Base-by-base conservation (phyloP, 2,113 vertebrate species). In the Cyprinodon tularosa region DNA sequence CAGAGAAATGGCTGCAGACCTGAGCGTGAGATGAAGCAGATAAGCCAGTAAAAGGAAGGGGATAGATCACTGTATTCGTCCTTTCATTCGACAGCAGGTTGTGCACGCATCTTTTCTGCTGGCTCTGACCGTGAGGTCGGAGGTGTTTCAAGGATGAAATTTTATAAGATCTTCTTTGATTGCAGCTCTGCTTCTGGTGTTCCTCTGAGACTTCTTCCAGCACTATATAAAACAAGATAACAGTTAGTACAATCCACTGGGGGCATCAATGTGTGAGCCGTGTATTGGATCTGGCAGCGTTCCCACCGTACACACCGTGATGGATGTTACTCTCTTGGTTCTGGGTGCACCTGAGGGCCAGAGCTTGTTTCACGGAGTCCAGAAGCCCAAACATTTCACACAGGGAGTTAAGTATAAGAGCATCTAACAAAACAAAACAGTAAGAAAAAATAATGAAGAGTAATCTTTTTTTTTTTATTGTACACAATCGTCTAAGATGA, bases 311-410 rank as follows among this genome's bases (percentile, higher is more conserved):
- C 83, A 76, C 66, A 20, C 50, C n/a, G 71, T 71, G 72, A 37
- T 72, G 69, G 62, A 76, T 42, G 72, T 45, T 83, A 60, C 73
- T 82, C 40, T 86, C 82, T 64, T 90, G 79, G 29, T 61, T 80
- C 6, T 66, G 81, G 72, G 77, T 80, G 48, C 66, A 72, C 63
- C 80, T 88, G 82, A 85, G 80, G 45, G 86, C 81, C 81, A 91
- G 59, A 22, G 84, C 86, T 71, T 78, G 82, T 74, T 91, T 91
- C 66, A 93, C 91, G 7, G 90, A 92, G 80, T 92, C 91, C 62
- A 90, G 84, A 83, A 93, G 90, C 44, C 91, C 91, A 78, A 91
- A 90, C 91, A 90, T 92, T 88, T 92, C 87, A 74, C 91, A 92
- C 65, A 92, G 76, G 70, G 91, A 88, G 83, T 90, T 90, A 62